Base-by-base conservation (phyloP, 2,888 invertebrate genomes). In the Oithona nana region DNA sequence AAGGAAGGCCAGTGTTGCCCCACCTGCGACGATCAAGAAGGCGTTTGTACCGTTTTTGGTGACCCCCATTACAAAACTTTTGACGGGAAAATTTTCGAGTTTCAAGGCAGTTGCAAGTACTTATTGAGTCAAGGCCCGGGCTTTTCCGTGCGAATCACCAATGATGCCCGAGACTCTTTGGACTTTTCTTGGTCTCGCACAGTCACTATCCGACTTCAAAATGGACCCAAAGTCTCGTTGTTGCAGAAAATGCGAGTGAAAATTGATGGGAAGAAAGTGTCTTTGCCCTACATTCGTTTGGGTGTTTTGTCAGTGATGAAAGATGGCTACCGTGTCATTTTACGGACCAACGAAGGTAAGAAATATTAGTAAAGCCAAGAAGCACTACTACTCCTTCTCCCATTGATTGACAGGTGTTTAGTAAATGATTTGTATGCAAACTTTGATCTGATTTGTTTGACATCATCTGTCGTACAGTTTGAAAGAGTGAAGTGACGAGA, bases 11-110 rank as follows among this genome's bases (percentile, higher is more conserved):
- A 89, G 69, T 94, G 94, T 71, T 94, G 94, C 72, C 82, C 86
- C 1, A 82, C 82, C 70, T 94, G 94, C 72, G 49, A 50, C 22
- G 8, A 20, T 68, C 20, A 8, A 67, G 88, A 89, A 66, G 90
- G 89, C 24, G 85, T 88, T 1, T 93, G 93, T 70, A 89, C 89
- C 11, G 92, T 92, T 1, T 93, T 89, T 69, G 93, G 93, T 1
- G 92, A 93, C 73, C 92, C 93, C 0, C 93, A 94, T 72, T 94
- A 93, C 72, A 83, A 86, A 69, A 92, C 92, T 3, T 95, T 93
- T 72, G 95, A 95, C 70, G 92, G 93, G 48, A 85, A 86, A 71
- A 86, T 89, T 70, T 94, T 84, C 73, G 89, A 87, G 71, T 94
- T 94, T 71, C 88, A 88, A 76, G 94, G 93, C 39, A 81, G 88